These are phyloP conservation scores for Pituophis catenifer DNA, from an alignment of 2,113 vertebrate genomes.

Conservation along the genomic window DNA sequence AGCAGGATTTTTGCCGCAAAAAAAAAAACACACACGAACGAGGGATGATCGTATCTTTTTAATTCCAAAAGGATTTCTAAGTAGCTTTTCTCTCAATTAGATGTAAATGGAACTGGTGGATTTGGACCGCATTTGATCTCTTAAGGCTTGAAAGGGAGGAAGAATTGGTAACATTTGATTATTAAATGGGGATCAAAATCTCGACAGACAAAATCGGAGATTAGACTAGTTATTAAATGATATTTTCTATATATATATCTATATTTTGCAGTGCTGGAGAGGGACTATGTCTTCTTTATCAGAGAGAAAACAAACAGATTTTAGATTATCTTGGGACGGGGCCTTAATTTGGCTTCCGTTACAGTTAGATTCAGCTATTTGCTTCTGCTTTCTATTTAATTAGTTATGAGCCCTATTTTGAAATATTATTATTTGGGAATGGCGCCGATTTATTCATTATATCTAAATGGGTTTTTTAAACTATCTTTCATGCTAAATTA, in stretches of 20 bases:
- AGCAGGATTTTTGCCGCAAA: neutral
- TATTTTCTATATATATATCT: neutral
- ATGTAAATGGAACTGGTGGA: neutral
- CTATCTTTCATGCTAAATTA: neutral
- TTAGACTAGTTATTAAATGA: conserved; percentile 8
- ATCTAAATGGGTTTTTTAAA: neutral
- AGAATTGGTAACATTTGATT: conserved; percentile 11
- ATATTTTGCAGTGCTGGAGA: neutral
- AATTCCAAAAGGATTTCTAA: conserved; percentile 27
- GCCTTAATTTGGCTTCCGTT: neutral
- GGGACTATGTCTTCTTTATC: neutral
- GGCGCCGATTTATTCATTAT: neutral
- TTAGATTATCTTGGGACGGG: neutral
- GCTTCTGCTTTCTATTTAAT: neutral
- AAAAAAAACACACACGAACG: neutral
- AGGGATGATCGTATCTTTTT: conserved; percentile 29
- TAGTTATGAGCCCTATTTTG: neutral
- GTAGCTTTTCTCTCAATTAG: conserved; percentile 1
- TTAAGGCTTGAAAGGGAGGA: conserved; percentile 29
- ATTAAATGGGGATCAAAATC: conserved; percentile 17
- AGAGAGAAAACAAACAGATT: neutral
- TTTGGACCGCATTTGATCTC: conserved; percentile 25
- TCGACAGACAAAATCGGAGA: neutral
- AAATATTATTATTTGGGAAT: neutral
- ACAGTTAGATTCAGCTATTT: neutral